Conservation (phyloP, 2,888 invertebrate genomes). For the Adelphocoris suturalis region DNA sequence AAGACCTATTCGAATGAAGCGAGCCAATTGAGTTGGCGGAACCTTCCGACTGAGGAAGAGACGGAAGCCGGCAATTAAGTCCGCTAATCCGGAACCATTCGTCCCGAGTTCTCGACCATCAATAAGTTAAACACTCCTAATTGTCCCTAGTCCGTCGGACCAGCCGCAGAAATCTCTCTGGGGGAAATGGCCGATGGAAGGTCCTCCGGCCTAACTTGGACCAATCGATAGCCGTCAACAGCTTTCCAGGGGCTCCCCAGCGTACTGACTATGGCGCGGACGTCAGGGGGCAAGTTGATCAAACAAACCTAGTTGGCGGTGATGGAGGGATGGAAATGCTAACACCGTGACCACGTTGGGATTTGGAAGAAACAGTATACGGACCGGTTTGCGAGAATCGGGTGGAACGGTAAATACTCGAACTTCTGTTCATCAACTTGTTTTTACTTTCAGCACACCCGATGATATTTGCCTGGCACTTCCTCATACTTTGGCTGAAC, state of each 20-base stretch:
- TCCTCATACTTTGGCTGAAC: too few species aligned
- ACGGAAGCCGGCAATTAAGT: neutral
- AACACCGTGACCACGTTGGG: neutral
- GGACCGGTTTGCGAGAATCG: neutral
- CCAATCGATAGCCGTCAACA: neutral
- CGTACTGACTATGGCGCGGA: too few species aligned
- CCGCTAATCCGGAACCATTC: constrained; percentile 42
- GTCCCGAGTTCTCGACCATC: constrained; percentile 23
- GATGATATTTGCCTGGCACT: too few species aligned
- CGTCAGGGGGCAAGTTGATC: too few species aligned
- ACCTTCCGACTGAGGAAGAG: neutral
- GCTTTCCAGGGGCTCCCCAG: neutral
- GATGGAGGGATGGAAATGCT: neutral
- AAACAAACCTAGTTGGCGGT: neutral
- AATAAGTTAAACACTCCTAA: constrained; percentile 52
- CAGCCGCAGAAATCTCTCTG: neutral
- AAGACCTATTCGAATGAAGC: too few species aligned
- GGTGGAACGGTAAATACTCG: neutral
- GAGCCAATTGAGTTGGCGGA: neutral
- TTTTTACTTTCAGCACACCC: too few species aligned
- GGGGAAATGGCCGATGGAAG: neutral
- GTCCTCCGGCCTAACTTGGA: neutral
- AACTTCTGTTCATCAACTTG: neutral
- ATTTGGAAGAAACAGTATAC: neutral
- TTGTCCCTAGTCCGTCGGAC: constrained; percentile 13